Percentiles rank a stretch among this genome's conserved stretches.
Conservation (phyloP, 2,888 invertebrate genomes). For the Sialis lutaria region DNA sequence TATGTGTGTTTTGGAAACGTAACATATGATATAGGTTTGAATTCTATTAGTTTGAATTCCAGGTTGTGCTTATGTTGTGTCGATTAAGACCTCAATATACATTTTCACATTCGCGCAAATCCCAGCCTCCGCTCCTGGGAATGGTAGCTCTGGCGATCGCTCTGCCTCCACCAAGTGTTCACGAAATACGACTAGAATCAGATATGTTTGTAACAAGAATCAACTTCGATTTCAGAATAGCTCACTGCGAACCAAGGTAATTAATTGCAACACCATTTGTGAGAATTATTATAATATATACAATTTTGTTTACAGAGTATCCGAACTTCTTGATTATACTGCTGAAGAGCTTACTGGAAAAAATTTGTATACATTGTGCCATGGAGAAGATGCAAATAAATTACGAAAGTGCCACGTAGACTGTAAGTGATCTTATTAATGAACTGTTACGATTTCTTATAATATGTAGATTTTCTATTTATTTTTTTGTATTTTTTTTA, state of each 20-base stretch:
- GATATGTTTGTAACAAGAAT: conserved; percentile 95
- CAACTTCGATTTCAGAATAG: conserved; percentile 89
- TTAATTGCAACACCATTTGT: conserved; percentile 14
- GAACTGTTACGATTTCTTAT: neutral
- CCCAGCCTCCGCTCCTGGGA: conserved; percentile 72
- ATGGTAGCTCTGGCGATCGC: conserved; percentile 94
- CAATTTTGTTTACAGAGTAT: conserved; percentile 43
- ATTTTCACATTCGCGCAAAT: conserved; percentile 77
- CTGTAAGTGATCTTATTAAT: conserved; percentile 48
- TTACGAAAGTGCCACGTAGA: conserved; percentile 89
- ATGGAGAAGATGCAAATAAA: conserved; percentile 89
- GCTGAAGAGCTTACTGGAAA: conserved; percentile 88
- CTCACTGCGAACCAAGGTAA: conserved; percentile 93
- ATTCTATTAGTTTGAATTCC: conserved; percentile 16
- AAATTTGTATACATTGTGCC: conserved; percentile 86
- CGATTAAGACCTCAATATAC: conserved; percentile 85
- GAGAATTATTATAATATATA: neutral
- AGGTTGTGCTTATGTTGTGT: conserved; percentile 88
- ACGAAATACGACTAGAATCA: conserved; percentile 86
- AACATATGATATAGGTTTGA: neutral
- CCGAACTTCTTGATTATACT: conserved; percentile 81
- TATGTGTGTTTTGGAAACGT: too few species aligned
- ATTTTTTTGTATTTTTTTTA: conserved; percentile 22
- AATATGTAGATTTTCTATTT: neutral
- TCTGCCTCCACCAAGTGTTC: conserved; percentile 89